Conservation (phyloP, 2,113 vertebrate genomes). For the Drymodes brunneopygia region DNA sequence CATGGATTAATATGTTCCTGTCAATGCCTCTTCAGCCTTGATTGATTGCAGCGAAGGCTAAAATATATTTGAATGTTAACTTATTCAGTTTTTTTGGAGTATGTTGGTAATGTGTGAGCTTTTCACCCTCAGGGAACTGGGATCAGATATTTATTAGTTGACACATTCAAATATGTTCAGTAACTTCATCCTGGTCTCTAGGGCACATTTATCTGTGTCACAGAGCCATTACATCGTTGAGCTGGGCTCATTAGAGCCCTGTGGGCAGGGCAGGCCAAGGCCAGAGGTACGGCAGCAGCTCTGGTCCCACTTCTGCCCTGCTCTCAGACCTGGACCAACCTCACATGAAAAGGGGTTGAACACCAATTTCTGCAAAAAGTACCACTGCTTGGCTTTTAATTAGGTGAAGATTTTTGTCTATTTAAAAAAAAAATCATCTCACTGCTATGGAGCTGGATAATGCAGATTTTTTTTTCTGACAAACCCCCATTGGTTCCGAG, state of each 20-base stretch:
- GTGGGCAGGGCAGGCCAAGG: neutral
- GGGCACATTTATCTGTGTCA: neutral
- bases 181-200: neutral
- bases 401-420: neutral
- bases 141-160: conserved; percentile 23
- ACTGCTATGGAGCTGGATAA: neutral
- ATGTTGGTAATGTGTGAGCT: neutral
- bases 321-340: neutral
- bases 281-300: neutral
- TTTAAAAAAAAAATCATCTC: neutral
- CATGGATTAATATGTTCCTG: neutral
- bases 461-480: neutral
- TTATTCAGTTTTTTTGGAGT: neutral
- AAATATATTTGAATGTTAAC: neutral
- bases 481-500: neutral
- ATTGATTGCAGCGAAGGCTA: neutral
- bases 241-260: neutral
- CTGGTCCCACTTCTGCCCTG: neutral
- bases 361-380: neutral
- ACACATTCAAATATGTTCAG: neutral
- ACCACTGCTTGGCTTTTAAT: neutral
- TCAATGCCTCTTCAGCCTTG: neutral
- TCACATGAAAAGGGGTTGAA: neutral
- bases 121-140: neutral
- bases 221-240: neutral